Evolutionary conservation across 2,797 vertebrate species (phyloP), one percentile per base, ranked within the genome.

Genomic region (Adelosebastes latens): DNA sequence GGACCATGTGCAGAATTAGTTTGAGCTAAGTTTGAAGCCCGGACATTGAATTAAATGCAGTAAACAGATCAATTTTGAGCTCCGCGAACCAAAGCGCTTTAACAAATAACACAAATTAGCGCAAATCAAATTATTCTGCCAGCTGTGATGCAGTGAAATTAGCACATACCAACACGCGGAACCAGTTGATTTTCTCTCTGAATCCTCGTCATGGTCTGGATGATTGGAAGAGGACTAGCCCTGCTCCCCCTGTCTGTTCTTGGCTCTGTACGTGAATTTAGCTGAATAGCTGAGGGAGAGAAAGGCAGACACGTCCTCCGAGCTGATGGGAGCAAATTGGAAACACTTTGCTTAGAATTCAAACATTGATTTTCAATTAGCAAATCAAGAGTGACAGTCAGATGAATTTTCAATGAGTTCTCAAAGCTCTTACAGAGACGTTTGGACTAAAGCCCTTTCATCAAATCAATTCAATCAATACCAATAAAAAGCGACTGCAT

Each of bases 1-100:
- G 4, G 0, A 71, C 63, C 36, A 31, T 10, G 4, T 56, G 53
- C 6, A 25, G 52, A 68, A 74, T 81, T 27, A 59, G 39, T 53
- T 55, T 68, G 62, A 69, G 61, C 22, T 52, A 5, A 59, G 9
- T 58, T 52, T 39, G 56, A 39, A 74, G 29, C 58, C 52, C 20
- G 49, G 32, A 79, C 59, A 81, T 80, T 68, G 67, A 84, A 65
- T 76, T 59, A 71, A 77, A 77, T 63, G 24, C 25, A 36, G 4
- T 29, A 31, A 78, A 67, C 27, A 70, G 24, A 82, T 69, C 69
- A 77, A 39, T 34, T 73, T 72, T 70, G n/a, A 53, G 58, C 39
- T 60, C 13, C 16, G 22, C 1, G n/a, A 67, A 68, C 60, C 8
- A 27, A 75, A 53, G 22, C 20, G 2, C 20, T 62, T 58, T 6